These are phyloP conservation scores for Drosophila takahashii DNA, from an alignment of 1,140 invertebrate genomes.

Conservation along the genomic window DNA sequence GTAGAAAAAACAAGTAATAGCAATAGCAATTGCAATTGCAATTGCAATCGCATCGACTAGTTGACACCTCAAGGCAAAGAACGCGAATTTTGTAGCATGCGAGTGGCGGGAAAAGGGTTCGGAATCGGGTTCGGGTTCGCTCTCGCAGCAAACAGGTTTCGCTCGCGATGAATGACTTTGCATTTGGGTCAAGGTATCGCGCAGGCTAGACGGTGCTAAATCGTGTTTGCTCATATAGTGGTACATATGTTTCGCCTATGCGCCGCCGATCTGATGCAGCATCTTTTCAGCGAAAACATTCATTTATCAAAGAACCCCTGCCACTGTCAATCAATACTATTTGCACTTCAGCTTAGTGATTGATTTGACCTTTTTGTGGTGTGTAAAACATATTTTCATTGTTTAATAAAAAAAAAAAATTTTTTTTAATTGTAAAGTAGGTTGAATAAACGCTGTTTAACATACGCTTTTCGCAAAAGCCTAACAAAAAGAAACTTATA, in stretches of 20 bases:
- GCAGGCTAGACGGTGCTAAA: constrained; percentile 63
- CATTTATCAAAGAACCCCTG: neutral
- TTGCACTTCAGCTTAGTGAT: neutral
- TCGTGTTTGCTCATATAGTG: constrained; percentile 27
- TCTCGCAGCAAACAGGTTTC: constrained; percentile 63
- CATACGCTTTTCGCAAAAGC: no score
- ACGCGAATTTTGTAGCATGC: constrained; percentile 57
- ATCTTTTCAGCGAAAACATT: constrained; percentile 28
- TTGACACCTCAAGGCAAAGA: constrained; percentile 68
- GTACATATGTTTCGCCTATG: constrained; percentile 7
- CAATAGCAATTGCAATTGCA: constrained; percentile 17
- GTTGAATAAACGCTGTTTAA: no score
- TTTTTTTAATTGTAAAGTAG: no score
- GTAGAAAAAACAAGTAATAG: constrained; percentile 2
- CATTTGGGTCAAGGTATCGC: constrained; percentile 73
- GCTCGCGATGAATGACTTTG: constrained; percentile 54
- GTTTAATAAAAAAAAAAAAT: no score
- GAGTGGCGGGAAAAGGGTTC: constrained; percentile 59
- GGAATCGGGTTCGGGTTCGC: constrained; percentile 33
- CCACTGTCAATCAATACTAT: no score
- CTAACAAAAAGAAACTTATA: no score
- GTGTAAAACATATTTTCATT: no score
- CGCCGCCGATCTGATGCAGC: constrained; percentile 35
- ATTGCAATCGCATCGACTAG: constrained; percentile 34
- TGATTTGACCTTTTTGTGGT: neutral